Base-by-base conservation (phyloP, 2,797 vertebrate species). In the Miopithecus talapoin region DNA sequence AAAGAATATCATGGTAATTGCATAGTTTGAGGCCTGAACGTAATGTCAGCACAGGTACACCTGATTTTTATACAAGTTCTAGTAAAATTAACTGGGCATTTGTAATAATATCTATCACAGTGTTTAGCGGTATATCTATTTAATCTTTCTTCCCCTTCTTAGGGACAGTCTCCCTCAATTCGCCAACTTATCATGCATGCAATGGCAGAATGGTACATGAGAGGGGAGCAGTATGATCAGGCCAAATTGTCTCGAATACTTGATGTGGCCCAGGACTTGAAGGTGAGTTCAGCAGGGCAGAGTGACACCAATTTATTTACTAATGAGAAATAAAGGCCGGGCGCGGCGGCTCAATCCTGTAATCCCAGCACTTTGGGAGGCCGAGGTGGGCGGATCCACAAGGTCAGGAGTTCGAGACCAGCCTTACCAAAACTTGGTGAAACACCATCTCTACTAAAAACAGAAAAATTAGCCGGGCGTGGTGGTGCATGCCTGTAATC, bases 191-290 rank as follows among this genome's bases (percentile, higher is more conserved):
- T 99, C 98, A 99, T 99, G 99, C 99, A 99, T 99, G 99, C 99
- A 2, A 99, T 99, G 99, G 99, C 99, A 89, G 99, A 99, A 98
- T 99, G 99, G 99, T 99, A 99, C 98, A 99, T 99, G 99, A 99
- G 99, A 98, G 99, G 99, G 88, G 99, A 99, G 94, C 99, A 99
- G 98, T 99, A 99, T 74, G 99, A 99, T 98, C 99, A 99, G 98
- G 99, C 99, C 96, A 99, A 99, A 98, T 98, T 99, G 97, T 99
- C 99, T 88, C 99, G 99, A 95, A 99, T 99, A 98, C 99, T 99
- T 98, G 99, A 99, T 97, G 99, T 99, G 98, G 99, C 99, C 26
- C 99, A 99, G 98, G 99, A 99, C 99, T 99, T 99, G 98, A 99
- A 99, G 99, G 99, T 99, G 98, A 98, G 98, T 97, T 92, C 84